These are phyloP conservation scores for Darwinula stevensoni DNA, from an alignment of 2,888 invertebrate species.

Conservation along the genomic window DNA sequence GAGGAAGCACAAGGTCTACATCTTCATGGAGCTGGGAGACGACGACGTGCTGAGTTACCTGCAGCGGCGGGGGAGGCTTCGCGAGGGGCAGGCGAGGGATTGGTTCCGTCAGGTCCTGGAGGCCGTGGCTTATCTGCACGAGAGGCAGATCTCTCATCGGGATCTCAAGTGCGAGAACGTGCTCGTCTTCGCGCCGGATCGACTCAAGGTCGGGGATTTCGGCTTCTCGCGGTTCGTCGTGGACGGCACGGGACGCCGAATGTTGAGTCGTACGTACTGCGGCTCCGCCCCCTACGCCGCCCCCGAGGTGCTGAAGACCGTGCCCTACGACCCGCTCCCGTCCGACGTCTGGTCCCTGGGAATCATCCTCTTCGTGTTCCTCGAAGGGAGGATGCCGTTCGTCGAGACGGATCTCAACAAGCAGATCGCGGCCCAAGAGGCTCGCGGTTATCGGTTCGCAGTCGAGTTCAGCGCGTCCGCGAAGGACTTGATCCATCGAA, in stretches of 20 bases:
- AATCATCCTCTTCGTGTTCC: slow-evolving; percentile 4
- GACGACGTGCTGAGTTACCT: slow-evolving; percentile 5
- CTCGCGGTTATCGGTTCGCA: too few species aligned
- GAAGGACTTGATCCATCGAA: too few species aligned
- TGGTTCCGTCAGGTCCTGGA: slow-evolving; percentile 6
- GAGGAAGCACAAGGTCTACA: slow-evolving; percentile 5
- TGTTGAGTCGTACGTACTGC: slow-evolving; percentile 5
- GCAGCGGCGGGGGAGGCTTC: slow-evolving; percentile 1
- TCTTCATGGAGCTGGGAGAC: slow-evolving; percentile 4
- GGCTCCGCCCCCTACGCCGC: slow-evolving; percentile 5
- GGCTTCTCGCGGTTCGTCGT: slow-evolving; percentile 4
- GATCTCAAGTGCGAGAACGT: too few species aligned
- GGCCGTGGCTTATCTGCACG: too few species aligned
- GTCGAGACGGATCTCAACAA: slow-evolving; percentile 1
- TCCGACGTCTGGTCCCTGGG: slow-evolving; percentile 6
- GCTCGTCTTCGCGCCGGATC: slow-evolving; percentile 1
- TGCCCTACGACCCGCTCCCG: slow-evolving; percentile 4
- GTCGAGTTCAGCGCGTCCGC: too few species aligned
- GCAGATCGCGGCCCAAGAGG: too few species aligned
- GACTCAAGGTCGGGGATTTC: slow-evolving; percentile 5
- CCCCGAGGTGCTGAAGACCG: slow-evolving; percentile 3
- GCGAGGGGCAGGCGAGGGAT: slow-evolving; percentile 1
- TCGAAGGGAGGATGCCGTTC: slow-evolving; percentile 4
- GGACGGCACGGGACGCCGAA: neutral
- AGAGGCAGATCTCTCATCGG: too few species aligned